Base-by-base conservation (phyloP, 2,888 invertebrate species). In the Epinotia brunnichana region DNA sequence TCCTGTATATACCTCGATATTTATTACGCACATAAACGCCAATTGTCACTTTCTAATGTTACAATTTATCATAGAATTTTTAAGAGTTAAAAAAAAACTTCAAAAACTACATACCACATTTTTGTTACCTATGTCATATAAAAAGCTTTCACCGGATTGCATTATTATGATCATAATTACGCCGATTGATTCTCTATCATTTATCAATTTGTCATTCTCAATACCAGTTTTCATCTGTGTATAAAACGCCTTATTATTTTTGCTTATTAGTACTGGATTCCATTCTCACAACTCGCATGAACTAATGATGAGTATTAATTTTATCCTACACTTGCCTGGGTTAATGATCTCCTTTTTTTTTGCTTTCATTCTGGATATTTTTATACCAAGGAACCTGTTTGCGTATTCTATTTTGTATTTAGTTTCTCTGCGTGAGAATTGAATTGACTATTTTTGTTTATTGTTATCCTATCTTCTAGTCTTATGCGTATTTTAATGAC, bases 251-350 rank as follows among this genome's bases (percentile, higher is more conserved):
- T 21, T 51, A 60, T 69, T 70, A 70, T 59, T 70, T 64, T 62
- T 62, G 39, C 48, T 67, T 67, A 60, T 71, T 60, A 29, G 54
- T 56, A 54, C 61, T 21, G 68, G 51, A 62, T 63, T 62, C 68
- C 72, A 62, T 68, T 73, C 72, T 62, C 72, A 73, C 68, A 64
- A 44, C 57, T 39, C 62, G 56, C 39, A 73, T n/a, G 41, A 51
- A 73, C 73, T 73, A 73, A 73, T 73, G 73, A 73, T 63, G 69
- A 24, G 62, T 63, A 73, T 73, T 73, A 73, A 73, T 73, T 73
- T 73, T 69, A 73, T 69, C 73, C 73, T 57, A 73, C 69, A 73
- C 73, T 73, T 63, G 73, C 41, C n/a, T 39, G 61, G 72, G 62
- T 73, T 63, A 69, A 69, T 69, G 69, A 69, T 63, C 68, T 63